phyloP scores from a whole-genome alignment of 1,140 invertebrate genomes.

The Drosophila erecta region DNA sequence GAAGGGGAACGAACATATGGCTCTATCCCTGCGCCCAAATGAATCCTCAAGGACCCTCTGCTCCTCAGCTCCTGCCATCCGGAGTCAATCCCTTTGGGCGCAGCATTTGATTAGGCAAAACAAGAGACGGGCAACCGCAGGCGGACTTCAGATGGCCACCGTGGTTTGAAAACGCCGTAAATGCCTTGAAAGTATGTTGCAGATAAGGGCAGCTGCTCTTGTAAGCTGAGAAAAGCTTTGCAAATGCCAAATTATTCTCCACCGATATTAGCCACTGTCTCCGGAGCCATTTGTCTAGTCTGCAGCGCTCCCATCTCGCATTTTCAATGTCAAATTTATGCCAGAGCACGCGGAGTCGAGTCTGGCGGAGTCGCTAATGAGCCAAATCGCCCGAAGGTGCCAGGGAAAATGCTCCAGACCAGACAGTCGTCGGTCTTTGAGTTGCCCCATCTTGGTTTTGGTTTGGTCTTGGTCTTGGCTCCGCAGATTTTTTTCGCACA shows the following conservation, averaged over 20 bases:
- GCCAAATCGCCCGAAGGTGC: slow-evolving; percentile 82
- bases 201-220: background rate
- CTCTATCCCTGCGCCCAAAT: slow-evolving; percentile 25
- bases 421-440: slow-evolving; percentile 40
- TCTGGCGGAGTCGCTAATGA: slow-evolving; percentile 78
- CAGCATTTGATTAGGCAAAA: slow-evolving; percentile 71
- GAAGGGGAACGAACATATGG: slow-evolving; percentile 59
- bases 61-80: background rate
- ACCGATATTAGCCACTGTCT: slow-evolving; percentile 23
- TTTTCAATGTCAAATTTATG: slow-evolving; percentile 83
- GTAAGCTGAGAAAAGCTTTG: too few relatives aligned
- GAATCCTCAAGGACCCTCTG: slow-evolving; percentile 37
- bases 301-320: slow-evolving; percentile 41
- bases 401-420: slow-evolving; percentile 55
- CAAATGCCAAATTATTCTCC: too few relatives aligned
- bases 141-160: slow-evolving; percentile 6
- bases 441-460: slow-evolving; percentile 37
- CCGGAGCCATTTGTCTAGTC: slow-evolving; percentile 29
- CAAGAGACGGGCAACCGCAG: slow-evolving; percentile 55
- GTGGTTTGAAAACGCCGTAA: slow-evolving; percentile 1
- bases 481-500: slow-evolving; percentile 62
- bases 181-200: background rate
- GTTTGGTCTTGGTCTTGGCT: slow-evolving; percentile 3
- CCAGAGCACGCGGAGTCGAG: slow-evolving; percentile 58
- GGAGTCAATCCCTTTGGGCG: slow-evolving; percentile 38